Evolutionary conservation across 2,888 invertebrate genomes (phyloP).

Genomic region (Tenodera sinensis): DNA sequence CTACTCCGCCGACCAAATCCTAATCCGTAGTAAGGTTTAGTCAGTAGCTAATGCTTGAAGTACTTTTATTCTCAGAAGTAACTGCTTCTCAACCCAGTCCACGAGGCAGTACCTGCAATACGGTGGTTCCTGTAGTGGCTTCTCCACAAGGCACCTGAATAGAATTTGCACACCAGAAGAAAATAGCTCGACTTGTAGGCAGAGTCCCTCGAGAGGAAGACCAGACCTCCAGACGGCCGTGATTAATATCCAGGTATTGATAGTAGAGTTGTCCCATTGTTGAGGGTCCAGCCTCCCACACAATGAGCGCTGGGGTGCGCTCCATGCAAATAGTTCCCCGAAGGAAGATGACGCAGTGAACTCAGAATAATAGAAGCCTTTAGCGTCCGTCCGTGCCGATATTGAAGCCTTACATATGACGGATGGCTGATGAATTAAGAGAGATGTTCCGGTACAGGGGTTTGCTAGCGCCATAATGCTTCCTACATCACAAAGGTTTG

Average conservation of each 20-base stretch:
- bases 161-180: slow-evolving; percentile 14
- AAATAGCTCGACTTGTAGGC: slow-evolving; percentile 15
- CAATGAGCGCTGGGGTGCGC: not conserved
- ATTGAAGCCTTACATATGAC: not conserved
- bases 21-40: no score
- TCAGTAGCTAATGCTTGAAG: no score
- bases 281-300: not conserved
- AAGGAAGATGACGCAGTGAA: not conserved
- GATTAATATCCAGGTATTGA: slow-evolving; percentile 33
- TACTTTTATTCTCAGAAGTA: no score
- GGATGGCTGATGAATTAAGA: not conserved
- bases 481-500: not conserved
- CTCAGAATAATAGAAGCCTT: not conserved
- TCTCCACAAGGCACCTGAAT: slow-evolving; percentile 19
- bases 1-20: no score
- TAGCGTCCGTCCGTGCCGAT: not conserved
- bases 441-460: not conserved
- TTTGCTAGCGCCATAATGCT: not conserved
- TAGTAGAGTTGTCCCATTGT: slow-evolving; percentile 8
- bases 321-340: not conserved
- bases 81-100: not conserved
- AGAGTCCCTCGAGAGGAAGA: slow-evolving; percentile 6
- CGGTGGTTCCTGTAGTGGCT: not conserved
- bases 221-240: slow-evolving; percentile 7
- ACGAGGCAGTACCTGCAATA: not conserved